A percentile compares a stretch with the other conserved stretches of the same genome.
Evolutionary conservation across 2,113 vertebrate genomes (phyloP).

Genomic region (Alexandromys fortis): DNA sequence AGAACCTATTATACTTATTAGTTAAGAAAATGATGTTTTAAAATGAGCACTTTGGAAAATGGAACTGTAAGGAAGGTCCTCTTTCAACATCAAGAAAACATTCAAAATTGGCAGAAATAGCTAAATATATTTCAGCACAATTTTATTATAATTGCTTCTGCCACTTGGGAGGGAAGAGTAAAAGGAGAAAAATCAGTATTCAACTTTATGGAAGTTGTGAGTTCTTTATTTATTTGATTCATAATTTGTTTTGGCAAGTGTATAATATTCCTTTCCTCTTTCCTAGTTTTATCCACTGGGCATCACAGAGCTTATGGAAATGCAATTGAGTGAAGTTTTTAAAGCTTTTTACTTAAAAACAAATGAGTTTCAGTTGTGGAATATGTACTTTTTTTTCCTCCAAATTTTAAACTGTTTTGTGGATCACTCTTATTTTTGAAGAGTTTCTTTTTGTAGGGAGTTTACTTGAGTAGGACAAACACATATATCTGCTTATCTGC

Average conservation of each 20-base stretch:
- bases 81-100: background rate
- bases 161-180: background rate
- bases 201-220: background rate
- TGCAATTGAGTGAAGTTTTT: background rate
- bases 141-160: background rate
- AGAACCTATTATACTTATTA: slow-evolving; percentile 22
- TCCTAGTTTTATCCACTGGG: background rate
- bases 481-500: background rate
- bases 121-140: background rate
- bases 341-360: background rate
- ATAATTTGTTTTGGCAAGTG: background rate
- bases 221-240: background rate
- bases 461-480: background rate
- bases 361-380: slow-evolving; percentile 27
- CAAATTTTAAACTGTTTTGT: background rate
- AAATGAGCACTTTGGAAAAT: slow-evolving; percentile 32
- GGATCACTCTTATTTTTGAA: background rate
- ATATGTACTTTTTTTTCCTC: background rate
- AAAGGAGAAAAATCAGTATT: background rate
- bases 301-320: background rate
- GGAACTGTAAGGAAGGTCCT: background rate
- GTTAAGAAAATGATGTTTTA: slow-evolving; percentile 7
- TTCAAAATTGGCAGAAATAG: background rate
- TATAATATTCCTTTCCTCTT: background rate
- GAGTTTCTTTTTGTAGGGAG: background rate